A percentile compares a stretch with the other conserved stretches of the same genome.
Conservation (phyloP, 92 coral and sea anemone species). For the Bergia sp. region DNA sequence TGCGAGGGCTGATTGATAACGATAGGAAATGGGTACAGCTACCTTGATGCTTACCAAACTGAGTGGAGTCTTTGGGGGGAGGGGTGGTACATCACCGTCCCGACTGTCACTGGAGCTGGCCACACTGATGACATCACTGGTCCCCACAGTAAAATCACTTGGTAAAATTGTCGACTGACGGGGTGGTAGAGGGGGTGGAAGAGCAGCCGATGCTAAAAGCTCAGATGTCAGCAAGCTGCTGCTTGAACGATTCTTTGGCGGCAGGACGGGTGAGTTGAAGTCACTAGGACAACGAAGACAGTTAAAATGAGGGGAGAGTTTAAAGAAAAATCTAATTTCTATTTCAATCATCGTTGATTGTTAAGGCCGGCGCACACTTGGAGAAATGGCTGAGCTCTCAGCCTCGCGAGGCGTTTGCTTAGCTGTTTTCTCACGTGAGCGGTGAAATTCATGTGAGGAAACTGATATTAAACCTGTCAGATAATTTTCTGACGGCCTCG, state of each 20-base stretch:
- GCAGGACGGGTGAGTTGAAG: slow-evolving; percentile 33
- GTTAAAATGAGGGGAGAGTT: neutral
- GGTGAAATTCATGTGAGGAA: too few species aligned
- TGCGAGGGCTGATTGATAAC: too few species aligned
- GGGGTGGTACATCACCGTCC: slow-evolving; percentile 2
- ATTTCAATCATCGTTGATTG: too few species aligned
- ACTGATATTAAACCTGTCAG: too few species aligned
- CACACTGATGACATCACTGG: neutral
- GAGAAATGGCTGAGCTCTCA: too few species aligned
- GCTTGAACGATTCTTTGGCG: slow-evolving; percentile 54
- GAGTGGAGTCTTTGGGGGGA: slow-evolving; percentile 29
- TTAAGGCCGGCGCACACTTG: too few species aligned
- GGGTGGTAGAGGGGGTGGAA: slow-evolving; percentile 61
- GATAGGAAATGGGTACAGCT: neutral
- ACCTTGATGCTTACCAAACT: neutral
- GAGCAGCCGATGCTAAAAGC: neutral
- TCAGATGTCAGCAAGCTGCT: slow-evolving; percentile 30
- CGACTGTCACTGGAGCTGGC: neutral
- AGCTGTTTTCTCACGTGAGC: too few species aligned
- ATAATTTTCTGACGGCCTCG: too few species aligned
- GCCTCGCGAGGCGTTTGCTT: too few species aligned
- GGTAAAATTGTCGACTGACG: slow-evolving; percentile 48
- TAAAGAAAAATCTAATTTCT: too few species aligned
- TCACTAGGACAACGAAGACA: slow-evolving; percentile 2
- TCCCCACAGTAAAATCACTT: neutral